phyloP scores from a whole-genome alignment of 2,888 invertebrate genomes.

The Drosophila cognata region DNA sequence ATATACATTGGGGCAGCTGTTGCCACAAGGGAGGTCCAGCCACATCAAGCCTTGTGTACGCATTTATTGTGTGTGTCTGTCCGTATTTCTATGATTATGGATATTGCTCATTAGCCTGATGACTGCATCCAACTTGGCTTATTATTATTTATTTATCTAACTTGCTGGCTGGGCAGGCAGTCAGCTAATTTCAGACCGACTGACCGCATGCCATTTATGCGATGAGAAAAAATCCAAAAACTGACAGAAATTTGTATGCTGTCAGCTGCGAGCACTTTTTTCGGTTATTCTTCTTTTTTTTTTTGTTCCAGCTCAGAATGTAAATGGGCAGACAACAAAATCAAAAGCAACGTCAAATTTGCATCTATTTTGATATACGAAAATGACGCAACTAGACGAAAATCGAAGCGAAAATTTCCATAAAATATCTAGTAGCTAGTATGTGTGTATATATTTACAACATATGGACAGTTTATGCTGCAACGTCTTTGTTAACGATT shows the following conservation, averaged over 20 bases:
- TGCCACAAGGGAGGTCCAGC: constrained; percentile 30
- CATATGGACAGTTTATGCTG: constrained; percentile 46
- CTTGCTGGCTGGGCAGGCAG: constrained; percentile 12
- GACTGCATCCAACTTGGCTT: constrained; percentile 34
- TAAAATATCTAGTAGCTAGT: constrained; percentile 25
- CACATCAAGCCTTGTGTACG: constrained; percentile 23
- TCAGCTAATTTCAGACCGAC: constrained; percentile 42
- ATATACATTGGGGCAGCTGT: constrained; percentile 30
- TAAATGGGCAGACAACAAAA: constrained; percentile 43
- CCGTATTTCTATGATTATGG: constrained; percentile 35
- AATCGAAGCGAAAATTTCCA: constrained; percentile 28
- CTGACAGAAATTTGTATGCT: constrained; percentile 21
- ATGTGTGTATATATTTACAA: constrained; percentile 30
- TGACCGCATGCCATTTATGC: constrained; percentile 45
- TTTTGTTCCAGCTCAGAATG: constrained; percentile 37
- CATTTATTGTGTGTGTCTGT: constrained; percentile 12
- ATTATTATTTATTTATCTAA: constrained; percentile 46
- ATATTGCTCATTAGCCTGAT: constrained; percentile 49
- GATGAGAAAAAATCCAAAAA: constrained; percentile 37
- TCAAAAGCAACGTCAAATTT: constrained; percentile 43
- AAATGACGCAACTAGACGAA: constrained; percentile 55
- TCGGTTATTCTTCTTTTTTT: constrained; percentile 1
- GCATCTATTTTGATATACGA: constrained; percentile 44
- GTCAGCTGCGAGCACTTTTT: constrained; percentile 21
- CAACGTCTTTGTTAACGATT: constrained; percentile 20